Percentiles rank a stretch among this genome's conserved stretches.
phyloP scores from a whole-genome alignment of 2,888 invertebrate genomes.

The Malachius bipustulatus region DNA sequence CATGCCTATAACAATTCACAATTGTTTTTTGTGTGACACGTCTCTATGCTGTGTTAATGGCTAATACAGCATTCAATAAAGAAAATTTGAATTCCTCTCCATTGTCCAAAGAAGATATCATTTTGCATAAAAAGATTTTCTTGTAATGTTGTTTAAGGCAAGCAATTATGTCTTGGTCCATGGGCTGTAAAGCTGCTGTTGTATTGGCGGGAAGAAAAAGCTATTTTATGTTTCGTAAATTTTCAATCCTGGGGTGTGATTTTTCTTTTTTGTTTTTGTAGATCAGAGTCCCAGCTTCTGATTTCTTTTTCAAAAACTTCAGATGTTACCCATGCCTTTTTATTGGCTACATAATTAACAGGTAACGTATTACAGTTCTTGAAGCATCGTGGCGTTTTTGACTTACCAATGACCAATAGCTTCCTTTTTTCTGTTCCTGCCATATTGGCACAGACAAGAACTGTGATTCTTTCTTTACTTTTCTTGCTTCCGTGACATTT shows the following conservation, averaged over 20 bases:
- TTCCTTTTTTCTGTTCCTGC: too few relatives aligned
- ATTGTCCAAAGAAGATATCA: slow-evolving; percentile 4
- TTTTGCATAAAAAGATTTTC: background rate
- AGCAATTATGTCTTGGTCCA: slow-evolving; percentile 2
- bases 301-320: background rate
- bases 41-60: slow-evolving; percentile 7
- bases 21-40: slow-evolving; percentile 9
- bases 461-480: too few relatives aligned
- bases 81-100: slow-evolving; percentile 3
- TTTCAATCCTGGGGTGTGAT: slow-evolving; percentile 1
- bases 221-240: background rate
- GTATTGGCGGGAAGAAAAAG: background rate
- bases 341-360: background rate
- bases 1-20: slow-evolving; percentile 6
- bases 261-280: slow-evolving; percentile 2
- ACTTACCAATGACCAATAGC: too few relatives aligned
- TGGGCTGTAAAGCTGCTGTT: slow-evolving; percentile 3
- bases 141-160: slow-evolving; percentile 1
- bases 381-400: too few relatives aligned
- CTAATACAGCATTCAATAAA: background rate
- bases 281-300: slow-evolving; percentile 1
- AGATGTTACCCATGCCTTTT: slow-evolving; percentile 2
- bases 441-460: too few relatives aligned
- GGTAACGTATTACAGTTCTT: background rate
- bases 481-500: too few relatives aligned